Percentiles rank a stretch among this genome's conserved stretches.
Conservation (phyloP, 92 coral and sea anemone genomes). For the Porites lobata region DNA sequence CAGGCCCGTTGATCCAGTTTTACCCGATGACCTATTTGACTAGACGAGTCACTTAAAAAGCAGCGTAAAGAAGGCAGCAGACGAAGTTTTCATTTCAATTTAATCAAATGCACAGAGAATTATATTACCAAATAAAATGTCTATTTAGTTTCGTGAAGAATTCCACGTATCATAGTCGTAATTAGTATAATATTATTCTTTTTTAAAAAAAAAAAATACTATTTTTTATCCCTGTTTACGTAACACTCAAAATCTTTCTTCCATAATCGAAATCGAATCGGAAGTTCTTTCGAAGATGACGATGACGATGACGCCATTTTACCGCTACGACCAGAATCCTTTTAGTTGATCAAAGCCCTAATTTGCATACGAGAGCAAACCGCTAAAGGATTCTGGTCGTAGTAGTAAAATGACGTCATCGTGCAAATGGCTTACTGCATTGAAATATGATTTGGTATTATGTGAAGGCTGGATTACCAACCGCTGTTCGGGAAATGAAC, state of each 20-base stretch:
- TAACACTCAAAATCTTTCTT: not conserved
- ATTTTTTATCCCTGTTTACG: not conserved
- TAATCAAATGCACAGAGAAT: constrained; percentile 64
- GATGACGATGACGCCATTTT: no score
- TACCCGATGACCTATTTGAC: constrained; percentile 14
- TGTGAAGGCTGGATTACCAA: no score
- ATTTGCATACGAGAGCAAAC: no score
- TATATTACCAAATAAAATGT: constrained; percentile 56
- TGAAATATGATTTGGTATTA: no score
- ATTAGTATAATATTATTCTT: not conserved
- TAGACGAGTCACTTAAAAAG: constrained; percentile 16
- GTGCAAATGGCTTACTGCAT: no score
- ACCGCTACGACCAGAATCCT: no score
- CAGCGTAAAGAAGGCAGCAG: not conserved
- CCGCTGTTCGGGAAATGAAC: no score
- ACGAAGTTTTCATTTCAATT: constrained; percentile 49
- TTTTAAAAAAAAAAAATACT: not conserved
- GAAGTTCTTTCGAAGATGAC: not conserved
- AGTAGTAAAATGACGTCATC: no score
- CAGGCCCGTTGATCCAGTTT: constrained; percentile 1
- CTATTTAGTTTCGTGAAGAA: constrained; percentile 59
- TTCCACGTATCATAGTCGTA: not conserved
- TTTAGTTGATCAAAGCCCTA: no score
- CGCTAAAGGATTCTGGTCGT: no score
- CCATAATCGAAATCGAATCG: not conserved